phyloP scores from a whole-genome alignment of 2,888 invertebrate species.

The Ormyrus nitidulus region DNA sequence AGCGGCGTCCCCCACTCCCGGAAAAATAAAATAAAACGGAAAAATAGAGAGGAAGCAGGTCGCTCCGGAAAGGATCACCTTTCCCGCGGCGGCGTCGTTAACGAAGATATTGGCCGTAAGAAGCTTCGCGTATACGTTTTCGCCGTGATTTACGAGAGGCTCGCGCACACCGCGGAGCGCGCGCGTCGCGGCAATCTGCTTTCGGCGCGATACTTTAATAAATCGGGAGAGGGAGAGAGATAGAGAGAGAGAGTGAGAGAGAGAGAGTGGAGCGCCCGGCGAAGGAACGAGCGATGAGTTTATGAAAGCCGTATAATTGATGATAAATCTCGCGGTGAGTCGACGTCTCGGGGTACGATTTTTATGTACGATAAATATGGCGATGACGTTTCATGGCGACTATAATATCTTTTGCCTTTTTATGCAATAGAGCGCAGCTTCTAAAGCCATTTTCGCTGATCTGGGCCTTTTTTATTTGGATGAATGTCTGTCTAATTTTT shows the following conservation, averaged over 20 bases:
- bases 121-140: conserved; percentile 22
- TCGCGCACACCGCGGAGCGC: background rate
- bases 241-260: too few species aligned
- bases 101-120: conserved; percentile 32
- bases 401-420: background rate
- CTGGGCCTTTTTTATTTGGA: too few species aligned
- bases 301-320: conserved; percentile 46
- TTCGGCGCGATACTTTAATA: conserved; percentile 44
- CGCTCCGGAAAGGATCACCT: background rate
- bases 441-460: too few species aligned
- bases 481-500: too few species aligned
- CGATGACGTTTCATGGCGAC: conserved; percentile 27
- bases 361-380: conserved; percentile 46
- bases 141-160: conserved; percentile 20
- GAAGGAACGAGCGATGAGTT: conserved; percentile 34
- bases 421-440: too few species aligned
- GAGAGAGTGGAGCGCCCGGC: too few species aligned
- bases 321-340: conserved; percentile 37
- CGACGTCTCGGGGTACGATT: conserved; percentile 2
- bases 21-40: background rate
- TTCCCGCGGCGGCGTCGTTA: conserved; percentile 1
- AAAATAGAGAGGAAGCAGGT: conserved; percentile 33
- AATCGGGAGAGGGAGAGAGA: conserved; percentile 1
- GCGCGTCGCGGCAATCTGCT: conserved; percentile 34
- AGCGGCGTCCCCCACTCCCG: too few species aligned